Evolutionary conservation across 2,888 invertebrate genomes (phyloP), one percentile per base, ranked within the genome.

Genomic region (Sinodicranocentrus sp.): DNA sequence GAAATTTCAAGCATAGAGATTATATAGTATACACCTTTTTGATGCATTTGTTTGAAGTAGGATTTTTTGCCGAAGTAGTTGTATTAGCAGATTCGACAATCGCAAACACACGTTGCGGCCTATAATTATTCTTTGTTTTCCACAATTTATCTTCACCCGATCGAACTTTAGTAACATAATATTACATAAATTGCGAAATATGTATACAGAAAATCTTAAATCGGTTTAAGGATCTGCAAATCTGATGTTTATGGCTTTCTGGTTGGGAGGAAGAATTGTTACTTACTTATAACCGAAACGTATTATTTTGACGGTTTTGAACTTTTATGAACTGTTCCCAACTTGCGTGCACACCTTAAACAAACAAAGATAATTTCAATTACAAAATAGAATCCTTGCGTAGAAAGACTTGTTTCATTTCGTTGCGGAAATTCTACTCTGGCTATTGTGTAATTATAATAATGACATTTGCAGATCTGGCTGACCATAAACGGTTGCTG

Each of bases 101-200:
- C n/a, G 43, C 39, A 6, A 10, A 3, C 57, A 33, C 25, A 71
- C 39, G n/a, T n/a, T 10, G 5, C 10, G 48, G 5, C 48, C 48
- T 10, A 10, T 48, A 48, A 48, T 48, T 10, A 48, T 48, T 48
- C 2, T 48, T 48, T 48, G 48, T 48, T 48, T 5, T 15, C n/a
- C 10, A 5, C n/a, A 33, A 10, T 2, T n/a, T 10, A 48, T 48
- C 48, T 48, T n/a, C 48, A 48, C 2, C 48, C n/a, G 48, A 44
- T 72, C 59, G 44, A 61, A 26, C 43, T 72, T 72, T 43, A 44
- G 72, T 59, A 59, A 59, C 59, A 59, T 72, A 33, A n/a, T n/a
- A n/a, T n/a, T n/a, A n/a, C n/a, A n/a, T n/a, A n/a, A n/a, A n/a
- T n/a, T n/a, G n/a, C 72, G 39, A 71, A 71, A 17, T 48, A n/a